These are phyloP conservation scores for Akabosia matsudoensis DNA, from an alignment of 1,140 invertebrate genomes.

Conservation along the genomic window DNA sequence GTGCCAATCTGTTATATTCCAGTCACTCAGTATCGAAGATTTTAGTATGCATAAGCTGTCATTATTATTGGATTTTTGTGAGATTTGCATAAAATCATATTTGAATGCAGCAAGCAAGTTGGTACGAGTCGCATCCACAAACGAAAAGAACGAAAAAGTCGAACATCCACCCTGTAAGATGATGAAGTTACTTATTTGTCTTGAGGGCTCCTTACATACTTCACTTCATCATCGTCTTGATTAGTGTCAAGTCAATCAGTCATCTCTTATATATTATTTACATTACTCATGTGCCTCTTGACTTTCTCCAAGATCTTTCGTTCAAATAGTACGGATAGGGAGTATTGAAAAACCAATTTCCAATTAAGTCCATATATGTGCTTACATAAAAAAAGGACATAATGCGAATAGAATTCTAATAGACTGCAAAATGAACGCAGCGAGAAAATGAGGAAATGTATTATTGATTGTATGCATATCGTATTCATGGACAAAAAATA, in stretches of 20 bases:
- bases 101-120: background rate
- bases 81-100: conserved; percentile 18
- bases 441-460: background rate
- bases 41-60: conserved; percentile 6
- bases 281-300: background rate
- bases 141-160: background rate
- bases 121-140: no score
- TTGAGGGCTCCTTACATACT: background rate
- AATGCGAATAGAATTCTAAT: background rate
- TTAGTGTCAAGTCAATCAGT: conserved; percentile 20
- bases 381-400: background rate
- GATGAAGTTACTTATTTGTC: background rate
- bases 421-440: no score
- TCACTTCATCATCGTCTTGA: background rate
- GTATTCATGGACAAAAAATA: background rate
- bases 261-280: background rate
- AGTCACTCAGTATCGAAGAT: background rate
- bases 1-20: no score
- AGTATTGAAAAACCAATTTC: background rate
- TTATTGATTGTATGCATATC: background rate
- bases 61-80: background rate
- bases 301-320: background rate
- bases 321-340: background rate
- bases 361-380: background rate
- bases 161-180: no score